Base-by-base conservation (phyloP, 2,888 invertebrate genomes). In the Microchrysa polita region DNA sequence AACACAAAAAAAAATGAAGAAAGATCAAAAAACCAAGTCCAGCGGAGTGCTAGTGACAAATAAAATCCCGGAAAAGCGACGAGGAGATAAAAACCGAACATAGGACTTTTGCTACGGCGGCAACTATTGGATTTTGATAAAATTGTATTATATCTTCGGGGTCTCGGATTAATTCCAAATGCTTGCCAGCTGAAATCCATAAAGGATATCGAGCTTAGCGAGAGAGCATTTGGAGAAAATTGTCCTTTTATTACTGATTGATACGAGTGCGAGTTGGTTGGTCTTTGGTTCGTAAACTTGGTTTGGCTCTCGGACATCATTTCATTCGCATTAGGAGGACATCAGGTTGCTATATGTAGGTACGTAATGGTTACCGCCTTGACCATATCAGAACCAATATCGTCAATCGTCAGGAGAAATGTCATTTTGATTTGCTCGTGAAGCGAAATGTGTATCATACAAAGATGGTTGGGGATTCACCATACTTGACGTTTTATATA, bases 331-430 rank as follows among this genome's bases (percentile, higher is more conserved):
- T 52, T 12, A 52, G 18, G 52, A 16, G 52, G 57, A 12, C 12
- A 22, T 2, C 22, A 20, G 22, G n/a, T n/a, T 18, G 20, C 48
- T 12, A n/a, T n/a, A n/a, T n/a, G n/a, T n/a, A n/a, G n/a, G n/a
- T n/a, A 48, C 14, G 59, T 48, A 48, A 48, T 48, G 48, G 48
- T n/a, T 12, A 48, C 48, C 48, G 18, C 22, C 61, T 61, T 42
- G 40, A 14, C 42, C 23, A 61, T 40, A 61, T 61, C 42, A 42
- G 40, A 61, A 61, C 23, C 61, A 61, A 61, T 61, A 40, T 22
- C 42, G n/a, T 61, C 61, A 61, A 42, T 61, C 20, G 60, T 48
- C 48, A 48, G 2, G 48, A 48, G 48, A 48, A 48, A 48, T 48
- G 16, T 12, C 16, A 48, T 48, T 48, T n/a, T 12, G 16, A n/a